Evolutionary conservation across 2,888 invertebrate genomes (phyloP).

Genomic region (Lymantria dispar): DNA sequence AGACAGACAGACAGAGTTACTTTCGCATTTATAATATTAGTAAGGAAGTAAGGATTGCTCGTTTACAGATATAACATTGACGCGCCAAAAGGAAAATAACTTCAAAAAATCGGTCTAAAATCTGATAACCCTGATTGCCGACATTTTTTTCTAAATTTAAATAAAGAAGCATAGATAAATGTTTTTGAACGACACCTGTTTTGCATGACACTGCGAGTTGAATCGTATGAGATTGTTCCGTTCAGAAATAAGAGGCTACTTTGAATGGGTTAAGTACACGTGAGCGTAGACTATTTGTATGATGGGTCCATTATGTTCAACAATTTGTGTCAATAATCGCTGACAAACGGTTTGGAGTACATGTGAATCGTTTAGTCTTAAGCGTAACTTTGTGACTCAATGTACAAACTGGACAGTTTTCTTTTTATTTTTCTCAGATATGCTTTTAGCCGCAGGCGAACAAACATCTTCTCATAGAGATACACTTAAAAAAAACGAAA

Average conservation of each 20-base stretch:
- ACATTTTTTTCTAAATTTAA: constrained; percentile 16
- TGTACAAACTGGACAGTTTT: too few species aligned
- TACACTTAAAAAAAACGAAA: too few species aligned
- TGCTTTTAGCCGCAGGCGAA: too few species aligned
- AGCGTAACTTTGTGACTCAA: background rate
- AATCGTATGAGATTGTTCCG: constrained; percentile 17
- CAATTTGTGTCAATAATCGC: constrained; percentile 22
- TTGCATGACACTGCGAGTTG: constrained; percentile 27
- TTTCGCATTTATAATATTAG: too few species aligned
- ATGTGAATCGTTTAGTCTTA: background rate
- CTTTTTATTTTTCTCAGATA: too few species aligned
- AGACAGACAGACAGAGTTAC: too few species aligned
- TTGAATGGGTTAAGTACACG: constrained; percentile 11
- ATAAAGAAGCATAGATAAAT: constrained; percentile 12
- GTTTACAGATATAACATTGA: too few species aligned
- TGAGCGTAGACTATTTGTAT: constrained; percentile 9
- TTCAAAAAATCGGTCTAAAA: too few species aligned
- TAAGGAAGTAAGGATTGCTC: too few species aligned
- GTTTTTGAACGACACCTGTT: constrained; percentile 18
- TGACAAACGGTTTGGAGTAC: background rate
- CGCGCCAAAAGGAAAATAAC: too few species aligned
- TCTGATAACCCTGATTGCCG: constrained; percentile 11
- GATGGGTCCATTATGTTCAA: constrained; percentile 26
- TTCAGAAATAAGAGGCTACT: constrained; percentile 18
- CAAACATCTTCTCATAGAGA: too few species aligned